phyloP scores from a whole-genome alignment of 30 jellyfish, hydroid and myxozoan genomes.

The Nemopilema nomurai region DNA sequence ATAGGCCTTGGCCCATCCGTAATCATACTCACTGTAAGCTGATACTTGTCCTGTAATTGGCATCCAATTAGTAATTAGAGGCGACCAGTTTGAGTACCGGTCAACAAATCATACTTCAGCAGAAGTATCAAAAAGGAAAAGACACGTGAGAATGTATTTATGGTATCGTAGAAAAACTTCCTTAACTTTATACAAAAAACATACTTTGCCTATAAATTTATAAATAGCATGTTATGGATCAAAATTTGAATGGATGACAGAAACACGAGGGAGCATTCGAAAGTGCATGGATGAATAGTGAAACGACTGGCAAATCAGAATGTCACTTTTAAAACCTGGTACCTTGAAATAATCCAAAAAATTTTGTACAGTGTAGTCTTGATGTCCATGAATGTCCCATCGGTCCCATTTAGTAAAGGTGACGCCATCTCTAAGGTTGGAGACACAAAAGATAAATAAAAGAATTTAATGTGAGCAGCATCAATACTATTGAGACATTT shows the following conservation, averaged over 20 bases:
- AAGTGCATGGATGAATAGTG: not conserved
- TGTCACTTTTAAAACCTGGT: not conserved
- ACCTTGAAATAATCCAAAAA: slow-evolving; percentile 80
- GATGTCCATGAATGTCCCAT: slow-evolving; percentile 88
- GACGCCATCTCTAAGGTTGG: slow-evolving; percentile 53
- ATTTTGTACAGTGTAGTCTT: slow-evolving; percentile 50
- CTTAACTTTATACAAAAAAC: too few relatives aligned
- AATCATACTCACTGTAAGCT: slow-evolving; percentile 76
- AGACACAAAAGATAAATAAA: not conserved
- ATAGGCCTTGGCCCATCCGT: slow-evolving; percentile 79
- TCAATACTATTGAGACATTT: too few relatives aligned
- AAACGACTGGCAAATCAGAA: not conserved
- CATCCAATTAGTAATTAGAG: not conserved
- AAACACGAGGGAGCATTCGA: too few relatives aligned
- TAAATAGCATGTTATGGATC: too few relatives aligned
- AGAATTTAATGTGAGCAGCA: not conserved
- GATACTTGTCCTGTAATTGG: slow-evolving; percentile 48
- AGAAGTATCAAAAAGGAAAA: too few relatives aligned
- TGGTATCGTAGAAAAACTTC: too few relatives aligned
- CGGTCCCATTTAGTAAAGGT: slow-evolving; percentile 84
- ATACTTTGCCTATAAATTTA: too few relatives aligned
- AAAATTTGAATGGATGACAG: too few relatives aligned
- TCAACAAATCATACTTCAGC: too few relatives aligned
- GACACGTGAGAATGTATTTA: too few relatives aligned
- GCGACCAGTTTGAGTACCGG: not conserved